These are phyloP conservation scores for Sylvietta virens DNA, from an alignment of 2,113 vertebrate genomes.

Conservation along the genomic window DNA sequence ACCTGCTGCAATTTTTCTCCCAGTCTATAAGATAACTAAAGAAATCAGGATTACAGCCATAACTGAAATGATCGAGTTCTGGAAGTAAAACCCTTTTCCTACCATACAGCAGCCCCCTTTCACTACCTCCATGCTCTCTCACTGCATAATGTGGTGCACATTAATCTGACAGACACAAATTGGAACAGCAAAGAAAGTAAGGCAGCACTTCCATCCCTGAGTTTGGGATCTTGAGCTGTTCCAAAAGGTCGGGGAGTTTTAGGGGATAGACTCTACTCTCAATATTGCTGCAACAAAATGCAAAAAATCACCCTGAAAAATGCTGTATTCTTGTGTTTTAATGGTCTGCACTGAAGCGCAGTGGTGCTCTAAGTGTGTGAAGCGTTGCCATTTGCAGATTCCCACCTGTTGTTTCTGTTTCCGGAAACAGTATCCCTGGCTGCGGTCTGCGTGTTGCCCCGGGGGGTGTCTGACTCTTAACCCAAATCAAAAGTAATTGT, in stretches of 20 bases:
- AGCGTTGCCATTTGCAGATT: background rate
- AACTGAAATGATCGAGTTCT: background rate
- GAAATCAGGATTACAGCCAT: background rate
- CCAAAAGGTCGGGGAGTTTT: accelerated
- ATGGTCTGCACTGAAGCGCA: background rate
- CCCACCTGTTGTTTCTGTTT: conserved; percentile 23
- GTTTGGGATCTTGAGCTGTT: background rate
- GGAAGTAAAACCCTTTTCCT: background rate
- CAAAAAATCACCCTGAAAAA: background rate
- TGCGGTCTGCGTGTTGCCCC: conserved; percentile 14
- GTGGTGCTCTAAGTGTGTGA: background rate
- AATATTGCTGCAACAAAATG: background rate
- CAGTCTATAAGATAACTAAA: background rate
- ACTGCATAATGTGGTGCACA: background rate
- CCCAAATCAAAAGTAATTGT: conserved; percentile 40
- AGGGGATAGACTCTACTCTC: background rate
- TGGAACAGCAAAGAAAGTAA: background rate
- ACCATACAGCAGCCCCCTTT: background rate
- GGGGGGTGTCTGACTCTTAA: conserved; percentile 58
- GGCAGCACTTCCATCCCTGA: background rate
- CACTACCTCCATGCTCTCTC: background rate
- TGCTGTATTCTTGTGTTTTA: background rate
- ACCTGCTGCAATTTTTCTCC: background rate
- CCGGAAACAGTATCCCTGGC: background rate
- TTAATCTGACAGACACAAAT: background rate